A percentile compares a stretch with the other conserved stretches of the same genome.
Conservation (phyloP, 2,113 vertebrate species). For the Thomomys bottae region DNA sequence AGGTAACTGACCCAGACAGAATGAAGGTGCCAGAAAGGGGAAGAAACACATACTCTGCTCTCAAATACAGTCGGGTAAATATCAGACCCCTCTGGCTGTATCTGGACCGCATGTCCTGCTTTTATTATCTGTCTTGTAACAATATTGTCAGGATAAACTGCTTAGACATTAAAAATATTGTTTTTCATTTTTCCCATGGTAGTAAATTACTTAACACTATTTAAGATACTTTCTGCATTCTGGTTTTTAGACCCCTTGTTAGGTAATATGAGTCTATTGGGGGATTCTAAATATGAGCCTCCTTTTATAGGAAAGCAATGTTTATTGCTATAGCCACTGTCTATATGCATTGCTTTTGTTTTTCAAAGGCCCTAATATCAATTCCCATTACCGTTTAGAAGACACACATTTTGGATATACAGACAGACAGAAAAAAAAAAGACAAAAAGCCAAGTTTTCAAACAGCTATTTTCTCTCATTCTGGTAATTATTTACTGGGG, state of each 20-base stretch:
- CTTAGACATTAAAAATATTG: neutral
- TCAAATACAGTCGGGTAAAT: neutral
- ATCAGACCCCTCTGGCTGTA: neutral
- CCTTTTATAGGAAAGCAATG: neutral
- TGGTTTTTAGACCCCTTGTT: neutral
- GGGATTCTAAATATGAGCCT: neutral
- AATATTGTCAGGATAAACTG: neutral
- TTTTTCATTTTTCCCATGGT: too few species aligned
- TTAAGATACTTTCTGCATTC: slow-evolving; percentile 31
- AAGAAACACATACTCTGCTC: neutral
- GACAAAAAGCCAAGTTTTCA: neutral
- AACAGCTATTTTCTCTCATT: neutral
- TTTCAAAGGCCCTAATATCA: neutral
- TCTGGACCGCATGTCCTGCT: neutral
- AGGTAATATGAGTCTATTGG: neutral
- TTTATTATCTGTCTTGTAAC: neutral
- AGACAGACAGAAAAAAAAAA: too few species aligned
- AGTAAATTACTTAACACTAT: neutral
- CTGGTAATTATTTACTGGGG: neutral
- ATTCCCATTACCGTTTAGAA: too few species aligned
- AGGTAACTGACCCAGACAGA: neutral
- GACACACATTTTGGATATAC: too few species aligned
- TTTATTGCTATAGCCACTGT: neutral
- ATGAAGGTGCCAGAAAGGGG: neutral
- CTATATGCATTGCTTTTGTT: neutral